These are phyloP conservation scores for Poliocrania exsul DNA, from an alignment of 2,797 vertebrate species.

Conservation along the genomic window DNA sequence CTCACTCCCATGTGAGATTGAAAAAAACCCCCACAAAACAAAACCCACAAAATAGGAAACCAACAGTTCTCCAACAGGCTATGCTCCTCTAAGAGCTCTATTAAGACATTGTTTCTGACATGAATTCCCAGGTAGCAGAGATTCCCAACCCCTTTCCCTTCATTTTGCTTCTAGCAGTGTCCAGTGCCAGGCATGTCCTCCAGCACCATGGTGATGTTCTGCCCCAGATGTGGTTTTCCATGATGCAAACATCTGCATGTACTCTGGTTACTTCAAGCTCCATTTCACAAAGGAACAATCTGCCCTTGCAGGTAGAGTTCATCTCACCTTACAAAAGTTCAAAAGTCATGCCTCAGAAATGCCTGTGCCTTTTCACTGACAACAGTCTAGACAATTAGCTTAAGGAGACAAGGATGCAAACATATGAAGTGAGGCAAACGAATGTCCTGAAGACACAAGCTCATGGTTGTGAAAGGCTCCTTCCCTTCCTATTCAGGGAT, in stretches of 20 bases:
- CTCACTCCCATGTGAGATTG: background rate
- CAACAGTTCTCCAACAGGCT: background rate
- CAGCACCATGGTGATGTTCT: rapidly evolving
- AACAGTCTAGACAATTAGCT: background rate
- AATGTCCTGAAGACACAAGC: background rate
- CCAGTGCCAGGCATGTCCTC: background rate
- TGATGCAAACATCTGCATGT: background rate
- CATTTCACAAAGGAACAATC: background rate
- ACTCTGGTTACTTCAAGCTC: background rate
- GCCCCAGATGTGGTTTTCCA: background rate
- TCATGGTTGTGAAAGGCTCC: background rate
- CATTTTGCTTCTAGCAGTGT: background rate
- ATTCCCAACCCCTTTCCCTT: background rate
- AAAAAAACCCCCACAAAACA: background rate
- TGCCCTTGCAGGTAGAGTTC: background rate
- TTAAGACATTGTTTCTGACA: rapidly evolving
- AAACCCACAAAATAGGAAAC: background rate
- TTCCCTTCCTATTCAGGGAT: background rate
- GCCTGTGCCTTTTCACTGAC: background rate
- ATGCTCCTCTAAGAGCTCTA: background rate
- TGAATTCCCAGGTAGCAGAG: background rate
- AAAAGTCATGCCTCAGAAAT: background rate
- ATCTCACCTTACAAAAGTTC: background rate
- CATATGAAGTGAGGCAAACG: background rate
- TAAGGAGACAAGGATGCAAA: background rate